Evolutionary conservation across 1,140 invertebrate species (phyloP).

Genomic region (Amyelois transitella): DNA sequence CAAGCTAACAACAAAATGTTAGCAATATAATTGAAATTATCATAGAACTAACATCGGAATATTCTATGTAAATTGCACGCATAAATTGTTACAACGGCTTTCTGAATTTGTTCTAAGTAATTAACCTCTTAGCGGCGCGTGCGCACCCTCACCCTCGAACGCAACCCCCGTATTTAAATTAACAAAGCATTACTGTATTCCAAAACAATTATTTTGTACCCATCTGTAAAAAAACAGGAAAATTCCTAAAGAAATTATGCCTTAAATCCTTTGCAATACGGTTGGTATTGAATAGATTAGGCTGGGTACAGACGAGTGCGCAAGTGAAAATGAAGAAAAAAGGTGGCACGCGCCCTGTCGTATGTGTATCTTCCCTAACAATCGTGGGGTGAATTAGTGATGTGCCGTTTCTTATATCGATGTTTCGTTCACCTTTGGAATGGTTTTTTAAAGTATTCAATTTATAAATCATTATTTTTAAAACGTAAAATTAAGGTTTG

Average conservation of each 20-base stretch:
- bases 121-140: conserved; percentile 60
- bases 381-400: conserved; percentile 51
- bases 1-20: too few relatives aligned
- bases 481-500: too few relatives aligned
- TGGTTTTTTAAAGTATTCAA: too few relatives aligned
- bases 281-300: conserved; percentile 15
- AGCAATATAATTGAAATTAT: not conserved
- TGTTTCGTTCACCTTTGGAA: too few relatives aligned
- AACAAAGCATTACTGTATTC: conserved; percentile 69
- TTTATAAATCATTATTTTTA: too few relatives aligned
- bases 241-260: conserved; percentile 18
- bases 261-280: conserved; percentile 1
- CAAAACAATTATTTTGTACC: conserved; percentile 63
- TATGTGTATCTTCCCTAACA: conserved; percentile 63
- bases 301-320: conserved; percentile 26
- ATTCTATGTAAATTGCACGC: conserved; percentile 26
- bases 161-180: conserved; percentile 62
- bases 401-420: conserved; percentile 9
- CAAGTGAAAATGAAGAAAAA: conserved; percentile 59
- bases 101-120: conserved; percentile 65
- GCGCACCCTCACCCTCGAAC: conserved; percentile 45
- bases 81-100: conserved; percentile 41
- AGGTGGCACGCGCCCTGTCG: conserved; percentile 63
- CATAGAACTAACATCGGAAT: not conserved
- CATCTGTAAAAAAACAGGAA: conserved; percentile 31